Percentiles rank a stretch among this genome's conserved stretches.
phyloP scores from a whole-genome alignment of 2,888 invertebrate genomes.

The Scaptomyza parva region DNA sequence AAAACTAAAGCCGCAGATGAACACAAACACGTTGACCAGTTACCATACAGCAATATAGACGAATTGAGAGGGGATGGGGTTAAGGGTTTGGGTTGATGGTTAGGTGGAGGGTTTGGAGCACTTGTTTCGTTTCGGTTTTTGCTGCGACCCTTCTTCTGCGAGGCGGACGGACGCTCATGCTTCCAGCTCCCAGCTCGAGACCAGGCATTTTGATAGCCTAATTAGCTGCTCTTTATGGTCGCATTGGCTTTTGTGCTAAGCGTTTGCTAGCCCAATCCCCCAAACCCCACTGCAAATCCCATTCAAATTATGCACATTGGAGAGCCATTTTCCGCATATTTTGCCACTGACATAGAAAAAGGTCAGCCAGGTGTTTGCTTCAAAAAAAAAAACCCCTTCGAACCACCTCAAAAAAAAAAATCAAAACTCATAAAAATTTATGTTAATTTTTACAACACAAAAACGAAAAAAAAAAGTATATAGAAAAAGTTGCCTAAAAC shows the following conservation, averaged over 20 bases:
- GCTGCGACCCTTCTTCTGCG: conserved; percentile 32
- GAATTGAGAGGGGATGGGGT: neutral
- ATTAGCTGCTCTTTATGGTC: conserved; percentile 74
- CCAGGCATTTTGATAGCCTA: conserved; percentile 75
- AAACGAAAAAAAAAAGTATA: neutral
- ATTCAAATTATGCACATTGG: conserved; percentile 73
- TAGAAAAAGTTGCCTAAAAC: conserved; percentile 2
- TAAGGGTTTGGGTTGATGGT: neutral
- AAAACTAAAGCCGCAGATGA: conserved; percentile 61
- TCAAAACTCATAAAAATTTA: conserved; percentile 45
- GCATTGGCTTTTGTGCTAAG: conserved; percentile 73
- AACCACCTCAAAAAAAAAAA: neutral
- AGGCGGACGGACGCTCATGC: neutral
- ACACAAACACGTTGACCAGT: conserved; percentile 46
- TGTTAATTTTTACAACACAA: conserved; percentile 38
- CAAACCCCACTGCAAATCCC: conserved; percentile 26
- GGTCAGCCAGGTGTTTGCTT: conserved; percentile 58
- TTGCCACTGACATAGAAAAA: conserved; percentile 77
- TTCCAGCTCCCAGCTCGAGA: neutral
- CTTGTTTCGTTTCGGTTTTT: conserved; percentile 66
- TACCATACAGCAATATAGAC: conserved; percentile 5
- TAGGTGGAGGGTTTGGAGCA: conserved; percentile 8
- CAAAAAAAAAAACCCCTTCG: conserved; percentile 2
- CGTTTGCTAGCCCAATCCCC: conserved; percentile 56
- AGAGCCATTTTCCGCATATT: conserved; percentile 72